Evolutionary conservation across 2,797 vertebrate species (phyloP).

Genomic region (Enteromius anoplus): DNA sequence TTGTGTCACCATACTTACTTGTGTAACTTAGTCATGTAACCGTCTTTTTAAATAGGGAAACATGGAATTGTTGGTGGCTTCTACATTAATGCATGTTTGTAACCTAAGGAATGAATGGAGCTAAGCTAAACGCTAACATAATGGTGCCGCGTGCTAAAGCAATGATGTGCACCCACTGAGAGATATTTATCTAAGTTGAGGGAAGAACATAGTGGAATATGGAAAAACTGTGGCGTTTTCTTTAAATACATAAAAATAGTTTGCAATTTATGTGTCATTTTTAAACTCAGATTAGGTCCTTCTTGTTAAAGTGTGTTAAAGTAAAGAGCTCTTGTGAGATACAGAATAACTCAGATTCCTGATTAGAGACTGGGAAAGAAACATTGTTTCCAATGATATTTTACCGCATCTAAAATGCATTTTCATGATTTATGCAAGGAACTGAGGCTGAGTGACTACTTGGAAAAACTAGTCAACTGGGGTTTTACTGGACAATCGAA

Average conservation of each 20-base stretch:
- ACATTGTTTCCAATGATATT: neutral
- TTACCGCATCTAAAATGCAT: neutral
- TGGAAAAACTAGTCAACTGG: slow-evolving; percentile 42
- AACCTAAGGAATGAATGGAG: too few relatives aligned
- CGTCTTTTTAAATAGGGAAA: too few relatives aligned
- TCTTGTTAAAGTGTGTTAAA: neutral
- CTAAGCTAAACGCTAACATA: too few relatives aligned
- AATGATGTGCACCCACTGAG: too few relatives aligned
- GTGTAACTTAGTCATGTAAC: too few relatives aligned
- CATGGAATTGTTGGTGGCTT: too few relatives aligned
- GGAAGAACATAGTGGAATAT: too few relatives aligned
- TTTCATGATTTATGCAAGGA: neutral
- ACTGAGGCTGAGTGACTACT: neutral
- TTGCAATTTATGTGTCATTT: neutral
- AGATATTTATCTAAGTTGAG: too few relatives aligned
- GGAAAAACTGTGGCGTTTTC: too few relatives aligned
- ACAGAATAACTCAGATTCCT: neutral
- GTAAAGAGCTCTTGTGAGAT: neutral
- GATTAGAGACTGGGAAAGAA: neutral
- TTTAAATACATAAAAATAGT: neutral
- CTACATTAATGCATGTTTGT: too few relatives aligned
- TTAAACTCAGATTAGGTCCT: neutral
- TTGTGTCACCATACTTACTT: too few relatives aligned
- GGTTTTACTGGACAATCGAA: slow-evolving; percentile 42
- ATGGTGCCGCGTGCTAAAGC: too few relatives aligned